These are phyloP conservation scores for Phylloscopus whistleri DNA, from an alignment of 2,113 vertebrate species.

Conservation along the genomic window DNA sequence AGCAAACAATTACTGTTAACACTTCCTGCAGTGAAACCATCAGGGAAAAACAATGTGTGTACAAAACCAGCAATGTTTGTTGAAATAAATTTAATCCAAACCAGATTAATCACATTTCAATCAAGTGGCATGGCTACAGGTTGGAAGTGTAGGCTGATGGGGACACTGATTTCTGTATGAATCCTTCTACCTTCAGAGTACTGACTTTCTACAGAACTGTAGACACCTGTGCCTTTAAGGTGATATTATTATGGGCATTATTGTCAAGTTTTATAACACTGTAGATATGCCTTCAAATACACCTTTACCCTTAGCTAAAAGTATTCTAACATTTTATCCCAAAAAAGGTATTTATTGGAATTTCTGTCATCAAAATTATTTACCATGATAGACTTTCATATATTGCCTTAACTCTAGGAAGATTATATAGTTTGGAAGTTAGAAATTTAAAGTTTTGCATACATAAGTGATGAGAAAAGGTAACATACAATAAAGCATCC, in stretches of 20 bases:
- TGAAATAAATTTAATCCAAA: neutral
- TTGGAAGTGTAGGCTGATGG: neutral
- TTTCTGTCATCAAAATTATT: neutral
- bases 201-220: neutral
- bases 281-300: neutral
- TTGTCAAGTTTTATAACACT: neutral
- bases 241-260: neutral
- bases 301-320: neutral
- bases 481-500: neutral
- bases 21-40: neutral
- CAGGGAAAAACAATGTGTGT: neutral
- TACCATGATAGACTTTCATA: neutral
- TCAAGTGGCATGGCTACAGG: neutral
- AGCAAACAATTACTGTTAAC: neutral
- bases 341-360: neutral
- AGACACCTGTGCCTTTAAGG: neutral
- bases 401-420: neutral
- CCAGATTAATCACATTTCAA: neutral
- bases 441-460: neutral
- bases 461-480: neutral
- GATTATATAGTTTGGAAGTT: neutral
- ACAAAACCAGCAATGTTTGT: neutral
- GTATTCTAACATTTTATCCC: neutral
- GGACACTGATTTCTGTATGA: neutral
- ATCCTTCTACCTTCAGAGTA: neutral